A percentile compares a stretch with the other conserved stretches of the same genome.
Conservation (phyloP, 2,888 invertebrate species). For the Drosophila mettleri region DNA sequence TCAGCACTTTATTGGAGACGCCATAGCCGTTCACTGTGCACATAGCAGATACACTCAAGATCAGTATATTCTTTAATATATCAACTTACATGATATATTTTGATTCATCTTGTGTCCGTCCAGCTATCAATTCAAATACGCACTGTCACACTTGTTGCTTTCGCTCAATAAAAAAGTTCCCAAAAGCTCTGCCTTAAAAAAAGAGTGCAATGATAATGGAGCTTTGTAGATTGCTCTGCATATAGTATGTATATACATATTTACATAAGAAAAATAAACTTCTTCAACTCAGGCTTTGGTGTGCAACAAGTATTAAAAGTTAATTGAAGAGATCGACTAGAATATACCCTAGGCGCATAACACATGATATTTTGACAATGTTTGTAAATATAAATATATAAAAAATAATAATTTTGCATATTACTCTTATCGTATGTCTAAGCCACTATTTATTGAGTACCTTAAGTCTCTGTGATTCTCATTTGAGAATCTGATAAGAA, state of each 20-base stretch:
- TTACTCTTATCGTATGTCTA: too few relatives aligned
- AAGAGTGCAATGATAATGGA: background rate
- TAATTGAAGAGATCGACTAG: background rate
- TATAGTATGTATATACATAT: background rate
- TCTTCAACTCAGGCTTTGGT: background rate
- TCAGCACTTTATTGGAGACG: conserved; percentile 31
- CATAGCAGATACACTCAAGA: background rate
- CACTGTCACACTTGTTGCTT: conserved; percentile 10
- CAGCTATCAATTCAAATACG: conserved; percentile 13
- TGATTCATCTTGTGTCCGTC: conserved; percentile 2
- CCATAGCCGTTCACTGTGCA: conserved; percentile 19
- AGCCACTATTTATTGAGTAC: too few relatives aligned
- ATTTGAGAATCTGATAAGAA: too few relatives aligned
- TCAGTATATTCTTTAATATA: background rate
- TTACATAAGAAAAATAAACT: background rate
- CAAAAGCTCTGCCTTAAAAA: conserved; percentile 24
- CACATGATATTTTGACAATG: background rate
- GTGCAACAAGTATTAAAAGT: background rate
- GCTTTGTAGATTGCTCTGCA: background rate
- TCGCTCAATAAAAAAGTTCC: conserved; percentile 16
- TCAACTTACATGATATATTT: conserved; percentile 11
- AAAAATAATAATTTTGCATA: too few relatives aligned
- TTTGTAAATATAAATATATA: background rate
- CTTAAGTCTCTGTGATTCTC: too few relatives aligned
- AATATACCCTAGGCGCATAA: background rate